A percentile compares a stretch with the other conserved stretches of the same genome.
Conservation (phyloP, 2,797 vertebrate genomes). For the Cossypha polioptera region DNA sequence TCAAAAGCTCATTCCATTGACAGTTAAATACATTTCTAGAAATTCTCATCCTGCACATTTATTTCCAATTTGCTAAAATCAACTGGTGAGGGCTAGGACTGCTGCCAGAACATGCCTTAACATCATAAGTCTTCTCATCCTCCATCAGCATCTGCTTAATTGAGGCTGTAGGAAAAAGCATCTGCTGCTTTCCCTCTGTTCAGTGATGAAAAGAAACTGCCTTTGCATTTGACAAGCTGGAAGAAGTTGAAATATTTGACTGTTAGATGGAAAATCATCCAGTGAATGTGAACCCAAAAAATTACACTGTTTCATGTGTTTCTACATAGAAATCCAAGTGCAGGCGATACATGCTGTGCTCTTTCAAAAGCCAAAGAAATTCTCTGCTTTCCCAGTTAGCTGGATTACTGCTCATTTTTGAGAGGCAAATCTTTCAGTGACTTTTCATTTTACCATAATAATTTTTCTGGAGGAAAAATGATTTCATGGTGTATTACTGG, state of each 20-base stretch:
- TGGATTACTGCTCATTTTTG: not conserved
- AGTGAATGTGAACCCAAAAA: not conserved
- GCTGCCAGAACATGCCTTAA: conserved; percentile 3
- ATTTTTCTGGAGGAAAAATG: not conserved
- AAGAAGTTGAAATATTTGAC: conserved; percentile 8
- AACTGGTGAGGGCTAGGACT: not conserved
- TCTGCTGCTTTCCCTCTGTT: not conserved
- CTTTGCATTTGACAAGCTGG: not conserved
- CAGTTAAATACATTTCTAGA: not conserved
- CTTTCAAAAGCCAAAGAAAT: not conserved
- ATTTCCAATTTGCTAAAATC: conserved; percentile 26
- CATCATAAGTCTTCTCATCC: not conserved
- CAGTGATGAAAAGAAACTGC: not conserved
- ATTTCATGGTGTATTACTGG: not conserved
- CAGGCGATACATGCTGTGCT: not conserved
- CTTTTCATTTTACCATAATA: not conserved
- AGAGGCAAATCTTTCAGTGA: not conserved
- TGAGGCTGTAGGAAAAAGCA: not conserved
- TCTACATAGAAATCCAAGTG: not conserved
- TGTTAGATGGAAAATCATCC: not conserved
- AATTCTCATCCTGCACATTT: not conserved
- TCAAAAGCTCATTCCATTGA: not conserved
- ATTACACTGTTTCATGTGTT: not conserved
- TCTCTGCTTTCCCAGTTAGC: not conserved
- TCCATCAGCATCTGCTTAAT: conserved; percentile 13